Evolutionary conservation across 2,797 vertebrate genomes (phyloP), one percentile per base, ranked within the genome.

Genomic region (Caiman crocodilus): DNA sequence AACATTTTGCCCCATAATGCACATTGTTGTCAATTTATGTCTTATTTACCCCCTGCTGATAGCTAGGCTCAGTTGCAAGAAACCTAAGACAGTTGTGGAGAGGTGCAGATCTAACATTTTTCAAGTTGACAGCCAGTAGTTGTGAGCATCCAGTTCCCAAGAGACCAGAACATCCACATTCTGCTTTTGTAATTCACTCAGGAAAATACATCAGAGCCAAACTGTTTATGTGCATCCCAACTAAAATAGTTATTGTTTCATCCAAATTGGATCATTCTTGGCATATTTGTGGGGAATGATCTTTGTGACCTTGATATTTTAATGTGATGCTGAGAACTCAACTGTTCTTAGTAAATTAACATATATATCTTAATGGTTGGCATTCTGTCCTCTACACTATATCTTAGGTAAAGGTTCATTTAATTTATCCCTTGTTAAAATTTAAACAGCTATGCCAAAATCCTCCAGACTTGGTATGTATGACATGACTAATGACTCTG

Each of bases 21-120:
- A 82, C 79, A 88, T 86, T 95, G 92, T 94, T 96, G 94, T 94
- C 90, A 93, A 93, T 94, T 97, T 96, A 94, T 92, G 94, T 94
- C 91, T 93, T 95, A 92, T 96, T 96, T 97, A 95, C 95, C 95
- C 94, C 96, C 91, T 93, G 95, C 95, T 93, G 96, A 95, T 91
- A 94, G 58, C 93, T 94, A 93, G 95, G 95, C 95, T 95, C 69
- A 3, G 2, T 94, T 96, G 91, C 94, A 96, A 94, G 93, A 89
- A 96, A 94, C 84, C 94, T 89, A 93, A 94, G 94, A 96, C 95
- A 96, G 76, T 93, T 81, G 95, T 71, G 76, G 79, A 90, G 86
- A 95, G 95, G 96, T 94, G 90, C 79, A 94, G 92, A 95, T 93
- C 92, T 96, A 94, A 93, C 82, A 91, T 92, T 92, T 92, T 89